phyloP scores from a whole-genome alignment of 1,140 invertebrate genomes.

The Atopsyche davidsoni region DNA sequence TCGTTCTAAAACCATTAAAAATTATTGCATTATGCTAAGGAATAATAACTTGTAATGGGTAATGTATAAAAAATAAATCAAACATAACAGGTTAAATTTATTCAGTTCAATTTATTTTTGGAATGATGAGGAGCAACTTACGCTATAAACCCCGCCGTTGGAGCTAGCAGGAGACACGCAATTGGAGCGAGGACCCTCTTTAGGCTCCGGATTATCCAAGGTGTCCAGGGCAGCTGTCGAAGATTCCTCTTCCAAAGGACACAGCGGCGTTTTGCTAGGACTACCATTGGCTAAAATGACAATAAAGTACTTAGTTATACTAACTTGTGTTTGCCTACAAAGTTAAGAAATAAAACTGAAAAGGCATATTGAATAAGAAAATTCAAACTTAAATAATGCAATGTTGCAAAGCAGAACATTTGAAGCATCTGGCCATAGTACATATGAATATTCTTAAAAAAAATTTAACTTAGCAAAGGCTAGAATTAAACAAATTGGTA shows the following conservation, averaged over 20 bases:
- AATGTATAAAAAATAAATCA: not conserved
- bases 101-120: not conserved
- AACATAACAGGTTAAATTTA: conserved; percentile 25
- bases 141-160: conserved; percentile 81
- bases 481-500: too few relatives aligned
- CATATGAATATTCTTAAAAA: too few relatives aligned
- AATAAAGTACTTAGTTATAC: conserved; percentile 2
- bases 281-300: conserved; percentile 37
- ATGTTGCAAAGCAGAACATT: too few relatives aligned
- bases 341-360: too few relatives aligned
- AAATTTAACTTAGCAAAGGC: too few relatives aligned
- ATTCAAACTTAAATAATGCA: too few relatives aligned
- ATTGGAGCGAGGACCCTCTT: conserved; percentile 35
- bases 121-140: conserved; percentile 45
- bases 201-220: conserved; percentile 36
- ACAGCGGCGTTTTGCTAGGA: conserved; percentile 42
- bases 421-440: too few relatives aligned
- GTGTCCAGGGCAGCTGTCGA: conserved; percentile 44
- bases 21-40: not conserved
- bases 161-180: conserved; percentile 76
- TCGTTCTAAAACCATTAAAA: conserved; percentile 57
- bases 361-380: too few relatives aligned
- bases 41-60: not conserved
- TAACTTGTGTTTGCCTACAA: too few relatives aligned
- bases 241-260: conserved; percentile 44